These are phyloP conservation scores for Rhinophrynus dorsalis DNA, from an alignment of 2,797 vertebrate genomes.

Conservation along the genomic window DNA sequence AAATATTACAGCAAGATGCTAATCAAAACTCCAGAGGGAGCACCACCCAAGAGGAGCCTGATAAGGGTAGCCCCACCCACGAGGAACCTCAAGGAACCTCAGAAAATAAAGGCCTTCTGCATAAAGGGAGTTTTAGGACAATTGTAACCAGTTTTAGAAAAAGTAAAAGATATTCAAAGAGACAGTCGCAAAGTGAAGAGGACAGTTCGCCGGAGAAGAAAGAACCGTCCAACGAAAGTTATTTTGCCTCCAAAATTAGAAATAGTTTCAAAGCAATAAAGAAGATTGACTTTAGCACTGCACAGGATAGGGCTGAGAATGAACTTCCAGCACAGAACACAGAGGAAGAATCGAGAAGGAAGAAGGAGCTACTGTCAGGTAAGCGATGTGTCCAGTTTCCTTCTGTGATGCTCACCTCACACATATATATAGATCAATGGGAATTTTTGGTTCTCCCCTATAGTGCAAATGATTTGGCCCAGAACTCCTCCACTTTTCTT, in stretches of 20 bases:
- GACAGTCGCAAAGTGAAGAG: not conserved
- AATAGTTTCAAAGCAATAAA: constrained; percentile 2
- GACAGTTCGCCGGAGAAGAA: not conserved
- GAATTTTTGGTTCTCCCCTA: too few species aligned
- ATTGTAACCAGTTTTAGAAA: not conserved
- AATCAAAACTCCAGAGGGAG: too few species aligned
- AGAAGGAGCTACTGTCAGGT: constrained; percentile 21
- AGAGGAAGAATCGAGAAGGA: not conserved
- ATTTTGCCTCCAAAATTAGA: not conserved
- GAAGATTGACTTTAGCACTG: not conserved
- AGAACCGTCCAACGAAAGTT: not conserved
- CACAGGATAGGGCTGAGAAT: not conserved
- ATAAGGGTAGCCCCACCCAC: not conserved
- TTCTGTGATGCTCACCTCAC: too few species aligned
- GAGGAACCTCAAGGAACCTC: not conserved
- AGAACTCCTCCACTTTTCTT: too few species aligned
- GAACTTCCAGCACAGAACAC: not conserved
- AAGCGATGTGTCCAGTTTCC: constrained; percentile 2
- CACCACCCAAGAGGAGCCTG: not conserved
- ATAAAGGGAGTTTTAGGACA: not conserved
- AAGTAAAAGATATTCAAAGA: not conserved
- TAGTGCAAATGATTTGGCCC: too few species aligned
- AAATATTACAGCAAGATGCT: too few species aligned
- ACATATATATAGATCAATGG: too few species aligned
- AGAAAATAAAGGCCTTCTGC: not conserved